Evolutionary conservation across 2,888 invertebrate species (phyloP).

Genomic region (Habrosyne pyritoides): DNA sequence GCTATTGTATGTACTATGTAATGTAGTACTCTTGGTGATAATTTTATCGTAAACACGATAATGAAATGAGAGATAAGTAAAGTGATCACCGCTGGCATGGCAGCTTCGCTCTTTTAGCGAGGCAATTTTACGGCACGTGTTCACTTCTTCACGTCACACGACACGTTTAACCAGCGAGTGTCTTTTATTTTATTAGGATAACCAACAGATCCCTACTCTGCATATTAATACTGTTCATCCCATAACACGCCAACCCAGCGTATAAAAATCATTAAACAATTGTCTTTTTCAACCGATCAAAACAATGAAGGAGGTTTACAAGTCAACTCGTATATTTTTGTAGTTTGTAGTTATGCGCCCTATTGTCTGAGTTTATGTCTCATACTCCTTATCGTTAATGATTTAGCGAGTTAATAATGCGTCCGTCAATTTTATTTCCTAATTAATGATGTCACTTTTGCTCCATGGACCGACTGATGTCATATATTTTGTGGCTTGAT

Average conservation of each 20-base stretch:
- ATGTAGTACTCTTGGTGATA: slow-evolving; percentile 32
- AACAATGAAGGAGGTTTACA: no score
- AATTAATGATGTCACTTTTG: slow-evolving; percentile 64
- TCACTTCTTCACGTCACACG: background rate
- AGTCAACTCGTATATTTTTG: no score
- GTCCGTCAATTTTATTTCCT: slow-evolving; percentile 51
- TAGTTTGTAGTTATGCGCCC: background rate
- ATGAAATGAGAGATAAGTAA: slow-evolving; percentile 48
- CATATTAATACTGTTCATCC: no score
- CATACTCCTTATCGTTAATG: background rate
- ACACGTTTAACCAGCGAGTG: background rate
- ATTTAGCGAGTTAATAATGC: slow-evolving; percentile 16
- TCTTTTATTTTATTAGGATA: background rate
- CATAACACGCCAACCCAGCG: no score
- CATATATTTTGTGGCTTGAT: slow-evolving; percentile 57
- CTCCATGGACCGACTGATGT: slow-evolving; percentile 54
- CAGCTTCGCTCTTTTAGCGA: slow-evolving; percentile 12
- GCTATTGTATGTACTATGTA: slow-evolving; percentile 7
- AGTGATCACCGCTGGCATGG: slow-evolving; percentile 33
- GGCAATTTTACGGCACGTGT: slow-evolving; percentile 12
- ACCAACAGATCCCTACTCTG: no score
- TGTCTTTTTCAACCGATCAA: no score
- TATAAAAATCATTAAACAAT: no score
- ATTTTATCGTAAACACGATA: slow-evolving; percentile 47
- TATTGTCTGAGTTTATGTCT: background rate